A percentile compares a stretch with the other conserved stretches of the same genome.
Conservation (phyloP, 2,888 invertebrate genomes). For the Cantharis nigra region DNA sequence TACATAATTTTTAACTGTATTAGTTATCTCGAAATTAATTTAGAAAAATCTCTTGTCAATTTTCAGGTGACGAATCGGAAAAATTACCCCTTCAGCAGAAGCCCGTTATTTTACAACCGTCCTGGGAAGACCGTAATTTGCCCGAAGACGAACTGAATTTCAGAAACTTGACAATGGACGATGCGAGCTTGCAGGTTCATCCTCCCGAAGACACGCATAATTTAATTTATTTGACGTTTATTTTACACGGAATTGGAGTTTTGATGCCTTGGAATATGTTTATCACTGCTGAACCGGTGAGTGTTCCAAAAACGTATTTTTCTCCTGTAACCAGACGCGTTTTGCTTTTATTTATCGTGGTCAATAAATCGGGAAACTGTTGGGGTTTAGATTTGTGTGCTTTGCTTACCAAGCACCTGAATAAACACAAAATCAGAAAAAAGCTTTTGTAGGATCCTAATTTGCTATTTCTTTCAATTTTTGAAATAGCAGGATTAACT, state of each 20-base stretch:
- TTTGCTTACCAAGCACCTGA: not conserved
- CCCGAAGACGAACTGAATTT: constrained; percentile 85
- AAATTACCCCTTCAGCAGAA: constrained; percentile 70
- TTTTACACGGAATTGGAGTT: constrained; percentile 93
- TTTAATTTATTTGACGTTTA: constrained; percentile 84
- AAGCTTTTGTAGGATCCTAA: not conserved
- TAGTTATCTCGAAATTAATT: not conserved
- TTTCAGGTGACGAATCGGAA: constrained; percentile 54
- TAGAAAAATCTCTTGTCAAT: not conserved
- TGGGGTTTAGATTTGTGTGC: not conserved
- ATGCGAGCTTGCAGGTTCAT: constrained; percentile 70
- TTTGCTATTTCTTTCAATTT: not conserved
- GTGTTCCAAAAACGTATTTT: constrained; percentile 43
- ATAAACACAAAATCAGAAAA: not conserved
- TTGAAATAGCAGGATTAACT: not conserved
- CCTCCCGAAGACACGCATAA: constrained; percentile 79
- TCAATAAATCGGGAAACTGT: not conserved
- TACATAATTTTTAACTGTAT: not conserved
- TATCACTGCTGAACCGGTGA: constrained; percentile 87
- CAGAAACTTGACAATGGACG: constrained; percentile 67
- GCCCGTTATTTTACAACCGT: constrained; percentile 83
- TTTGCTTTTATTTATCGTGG: not conserved
- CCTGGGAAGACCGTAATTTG: constrained; percentile 84
- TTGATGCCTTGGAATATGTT: constrained; percentile 99
- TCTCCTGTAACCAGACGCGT: not conserved